Evolutionary conservation across 2,888 invertebrate species (phyloP).

Genomic region (Pandemis cinnamomeana): DNA sequence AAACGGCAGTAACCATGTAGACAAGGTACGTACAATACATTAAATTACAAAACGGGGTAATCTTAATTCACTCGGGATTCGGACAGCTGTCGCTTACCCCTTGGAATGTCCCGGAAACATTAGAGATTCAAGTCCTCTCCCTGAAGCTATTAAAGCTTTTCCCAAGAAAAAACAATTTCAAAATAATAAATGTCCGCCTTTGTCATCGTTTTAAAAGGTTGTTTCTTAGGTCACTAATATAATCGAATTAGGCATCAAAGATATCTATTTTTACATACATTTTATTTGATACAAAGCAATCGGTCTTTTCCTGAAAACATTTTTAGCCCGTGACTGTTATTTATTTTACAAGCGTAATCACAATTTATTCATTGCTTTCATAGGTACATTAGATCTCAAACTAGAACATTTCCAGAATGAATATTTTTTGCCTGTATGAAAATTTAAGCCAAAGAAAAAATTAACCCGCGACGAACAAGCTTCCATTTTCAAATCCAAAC

Average conservation of each 20-base stretch:
- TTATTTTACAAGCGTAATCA: no score
- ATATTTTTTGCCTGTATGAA: not conserved
- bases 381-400: not conserved
- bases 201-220: not conserved
- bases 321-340: no score
- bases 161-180: not conserved
- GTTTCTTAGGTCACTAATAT: no score
- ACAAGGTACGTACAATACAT: not conserved
- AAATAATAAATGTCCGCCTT: not conserved
- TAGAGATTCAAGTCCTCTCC: slow-evolving; percentile 5
- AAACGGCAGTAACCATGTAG: not conserved
- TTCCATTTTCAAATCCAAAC: slow-evolving; percentile 72
- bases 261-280: no score
- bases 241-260: no score
- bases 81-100: slow-evolving; percentile 24
- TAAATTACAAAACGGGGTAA: slow-evolving; percentile 20
- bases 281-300: no score
- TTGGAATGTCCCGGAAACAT: slow-evolving; percentile 9
- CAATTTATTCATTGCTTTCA: no score
- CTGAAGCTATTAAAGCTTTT: not conserved
- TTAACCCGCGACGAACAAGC: not conserved
- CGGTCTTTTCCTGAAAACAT: no score
- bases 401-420: not conserved
- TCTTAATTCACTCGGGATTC: slow-evolving; percentile 34
- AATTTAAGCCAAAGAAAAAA: not conserved